phyloP scores from a whole-genome alignment of 53 echinoderm and acorn worm species.

The Holothuria leucospilota region DNA sequence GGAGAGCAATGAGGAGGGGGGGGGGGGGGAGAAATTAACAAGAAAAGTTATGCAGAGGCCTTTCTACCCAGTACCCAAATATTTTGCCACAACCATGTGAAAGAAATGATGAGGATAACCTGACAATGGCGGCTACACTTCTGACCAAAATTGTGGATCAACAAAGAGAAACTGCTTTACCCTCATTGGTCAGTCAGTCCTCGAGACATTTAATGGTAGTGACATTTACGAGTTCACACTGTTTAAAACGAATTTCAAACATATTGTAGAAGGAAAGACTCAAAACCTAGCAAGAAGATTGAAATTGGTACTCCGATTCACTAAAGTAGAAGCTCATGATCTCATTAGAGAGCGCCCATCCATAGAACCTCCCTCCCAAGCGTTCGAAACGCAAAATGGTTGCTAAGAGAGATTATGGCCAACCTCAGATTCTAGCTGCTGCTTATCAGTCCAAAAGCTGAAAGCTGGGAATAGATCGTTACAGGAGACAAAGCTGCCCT shows the following conservation, averaged over 20 bases:
- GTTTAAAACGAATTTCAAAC: constrained; percentile 61
- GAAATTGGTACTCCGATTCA: constrained; percentile 44
- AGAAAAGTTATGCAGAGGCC: no score
- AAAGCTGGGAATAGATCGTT: constrained; percentile 33
- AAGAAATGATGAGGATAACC: not conserved
- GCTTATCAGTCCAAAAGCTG: constrained; percentile 51
- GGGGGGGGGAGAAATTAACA: not conserved
- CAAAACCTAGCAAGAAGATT: constrained; percentile 57
- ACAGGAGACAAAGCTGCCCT: constrained; percentile 44
- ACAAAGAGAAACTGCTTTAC: constrained; percentile 29
- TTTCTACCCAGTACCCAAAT: not conserved
- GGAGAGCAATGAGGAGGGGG: not conserved
- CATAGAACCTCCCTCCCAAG: constrained; percentile 50
- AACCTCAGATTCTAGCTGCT: constrained; percentile 50
- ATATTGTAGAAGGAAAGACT: constrained; percentile 66
- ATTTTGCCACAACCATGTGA: not conserved
- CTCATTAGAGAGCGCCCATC: constrained; percentile 63
- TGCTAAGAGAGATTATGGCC: constrained; percentile 65
- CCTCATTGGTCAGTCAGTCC: constrained; percentile 40
- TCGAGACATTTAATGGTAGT: constrained; percentile 57
- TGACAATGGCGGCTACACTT: constrained; percentile 53
- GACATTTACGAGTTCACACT: constrained; percentile 38
- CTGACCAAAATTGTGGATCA: constrained; percentile 48
- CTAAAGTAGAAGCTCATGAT: constrained; percentile 68
- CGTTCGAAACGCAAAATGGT: constrained; percentile 52